phyloP scores from a whole-genome alignment of 2,797 vertebrate species.

The Gobio occitaniae region DNA sequence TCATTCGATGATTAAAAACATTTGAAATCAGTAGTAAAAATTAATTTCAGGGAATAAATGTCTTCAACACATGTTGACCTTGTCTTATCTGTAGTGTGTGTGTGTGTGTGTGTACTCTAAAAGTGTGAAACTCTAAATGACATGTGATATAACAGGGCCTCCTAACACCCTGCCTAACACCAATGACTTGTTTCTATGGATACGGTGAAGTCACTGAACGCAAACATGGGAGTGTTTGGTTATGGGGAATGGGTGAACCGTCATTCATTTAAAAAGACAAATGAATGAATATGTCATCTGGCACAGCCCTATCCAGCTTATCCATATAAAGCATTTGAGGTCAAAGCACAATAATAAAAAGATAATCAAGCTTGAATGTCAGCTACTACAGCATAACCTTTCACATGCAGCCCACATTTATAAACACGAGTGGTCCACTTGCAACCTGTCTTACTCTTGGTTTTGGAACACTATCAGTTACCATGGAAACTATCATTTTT shows the following conservation, averaged over 20 bases:
- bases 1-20: neutral
- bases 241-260: neutral
- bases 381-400: neutral
- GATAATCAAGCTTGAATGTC: conserved; percentile 2
- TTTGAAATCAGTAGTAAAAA: neutral
- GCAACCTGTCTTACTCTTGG: conserved; percentile 24
- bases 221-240: conserved; percentile 24
- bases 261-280: conserved; percentile 17
- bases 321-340: neutral
- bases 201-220: conserved; percentile 38
- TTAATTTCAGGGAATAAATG: neutral
- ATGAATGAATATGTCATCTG: conserved; percentile 14
- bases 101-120: neutral
- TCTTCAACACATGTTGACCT: neutral
- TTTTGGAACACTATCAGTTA: conserved; percentile 19
- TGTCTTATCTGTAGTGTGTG: conserved; percentile 1
- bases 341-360: neutral
- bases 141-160: conserved; percentile 33
- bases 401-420: conserved; percentile 6
- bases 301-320: neutral
- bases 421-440: conserved; percentile 1
- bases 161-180: conserved; percentile 35
- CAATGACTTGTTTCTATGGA: conserved; percentile 47
- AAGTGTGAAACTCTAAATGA: conserved; percentile 37
- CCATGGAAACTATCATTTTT: conserved; percentile 39